Percentiles rank a stretch among this genome's conserved stretches.
phyloP scores from a whole-genome alignment of 23 tunicate species.

The Pegea sp. region DNA sequence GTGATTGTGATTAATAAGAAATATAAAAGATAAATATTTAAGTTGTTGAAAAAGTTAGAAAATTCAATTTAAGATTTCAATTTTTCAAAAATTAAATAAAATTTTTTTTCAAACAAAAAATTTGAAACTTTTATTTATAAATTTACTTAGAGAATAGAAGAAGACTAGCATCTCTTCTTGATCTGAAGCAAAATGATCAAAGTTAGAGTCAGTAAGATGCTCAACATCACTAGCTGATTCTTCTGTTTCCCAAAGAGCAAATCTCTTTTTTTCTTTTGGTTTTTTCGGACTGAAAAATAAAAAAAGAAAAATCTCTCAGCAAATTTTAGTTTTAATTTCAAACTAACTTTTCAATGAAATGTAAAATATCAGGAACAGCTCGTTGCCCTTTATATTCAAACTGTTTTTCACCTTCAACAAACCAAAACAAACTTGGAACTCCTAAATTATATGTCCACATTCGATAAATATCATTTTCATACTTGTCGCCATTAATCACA shows the following conservation, averaged over 20 bases:
- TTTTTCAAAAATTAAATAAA: too few species aligned
- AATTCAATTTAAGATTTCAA: too few species aligned
- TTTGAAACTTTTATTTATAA: neutral
- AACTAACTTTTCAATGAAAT: constrained; percentile 49
- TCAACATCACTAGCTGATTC: constrained; percentile 48
- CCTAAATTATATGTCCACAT: constrained; percentile 55
- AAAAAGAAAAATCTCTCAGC: neutral
- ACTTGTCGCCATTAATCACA: constrained; percentile 26
- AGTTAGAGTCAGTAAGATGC: constrained; percentile 25
- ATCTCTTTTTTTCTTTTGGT: constrained; percentile 9
- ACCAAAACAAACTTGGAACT: constrained; percentile 73
- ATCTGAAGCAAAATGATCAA: constrained; percentile 35
- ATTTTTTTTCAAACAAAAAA: too few species aligned
- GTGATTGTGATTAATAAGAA: too few species aligned
- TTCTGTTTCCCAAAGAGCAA: constrained; percentile 59
- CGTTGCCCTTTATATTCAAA: constrained; percentile 57
- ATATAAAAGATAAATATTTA: too few species aligned
- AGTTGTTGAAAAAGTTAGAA: too few species aligned
- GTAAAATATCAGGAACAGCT: constrained; percentile 14
- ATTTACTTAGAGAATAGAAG: constrained; percentile 57
- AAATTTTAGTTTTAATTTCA: neutral
- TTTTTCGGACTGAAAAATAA: constrained; percentile 23
- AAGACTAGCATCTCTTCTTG: constrained; percentile 54
- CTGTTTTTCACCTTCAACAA: constrained; percentile 22
- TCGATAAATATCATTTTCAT: constrained; percentile 19